Conservation (phyloP, 2,113 vertebrate species). For the Stictonetta naevosa region DNA sequence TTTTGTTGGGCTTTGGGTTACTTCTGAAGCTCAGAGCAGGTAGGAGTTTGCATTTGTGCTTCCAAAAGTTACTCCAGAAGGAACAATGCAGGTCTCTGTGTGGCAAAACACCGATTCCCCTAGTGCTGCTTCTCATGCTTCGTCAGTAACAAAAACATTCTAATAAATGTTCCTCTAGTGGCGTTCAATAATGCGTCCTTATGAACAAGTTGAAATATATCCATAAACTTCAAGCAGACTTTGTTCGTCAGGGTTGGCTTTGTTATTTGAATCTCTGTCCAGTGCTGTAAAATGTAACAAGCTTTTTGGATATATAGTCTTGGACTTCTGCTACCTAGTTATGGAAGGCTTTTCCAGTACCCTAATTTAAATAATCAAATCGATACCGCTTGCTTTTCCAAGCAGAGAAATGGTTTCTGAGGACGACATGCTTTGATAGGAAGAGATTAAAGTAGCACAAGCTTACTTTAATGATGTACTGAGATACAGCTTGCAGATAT, state of each 20-base stretch:
- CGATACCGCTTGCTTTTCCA: background rate
- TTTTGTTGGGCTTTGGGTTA: background rate
- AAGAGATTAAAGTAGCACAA: slow-evolving; percentile 5
- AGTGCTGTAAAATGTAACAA: slow-evolving; percentile 45
- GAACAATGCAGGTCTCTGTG: slow-evolving; percentile 23
- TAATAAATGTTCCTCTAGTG: slow-evolving; percentile 27
- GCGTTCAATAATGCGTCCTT: background rate
- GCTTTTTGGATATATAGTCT: background rate
- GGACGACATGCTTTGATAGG: background rate
- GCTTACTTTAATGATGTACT: slow-evolving; percentile 14
- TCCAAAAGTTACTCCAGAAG: background rate
- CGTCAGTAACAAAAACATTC: background rate
- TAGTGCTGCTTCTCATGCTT: background rate
- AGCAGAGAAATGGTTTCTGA: background rate
- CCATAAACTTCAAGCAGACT: slow-evolving; percentile 8
- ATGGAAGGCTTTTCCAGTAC: background rate
- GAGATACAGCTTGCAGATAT: slow-evolving; percentile 13
- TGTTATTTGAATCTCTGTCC: slow-evolving; percentile 11
- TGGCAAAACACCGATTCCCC: background rate
- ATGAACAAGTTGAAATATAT: background rate
- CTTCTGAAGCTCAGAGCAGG: background rate
- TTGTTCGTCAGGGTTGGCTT: slow-evolving; percentile 25
- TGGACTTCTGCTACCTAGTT: background rate
- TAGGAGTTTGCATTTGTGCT: background rate
- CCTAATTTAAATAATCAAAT: background rate